Evolutionary conservation across 2,888 invertebrate species (phyloP), one percentile per base, ranked within the genome.

Genomic region (Stomorhina lunata): DNA sequence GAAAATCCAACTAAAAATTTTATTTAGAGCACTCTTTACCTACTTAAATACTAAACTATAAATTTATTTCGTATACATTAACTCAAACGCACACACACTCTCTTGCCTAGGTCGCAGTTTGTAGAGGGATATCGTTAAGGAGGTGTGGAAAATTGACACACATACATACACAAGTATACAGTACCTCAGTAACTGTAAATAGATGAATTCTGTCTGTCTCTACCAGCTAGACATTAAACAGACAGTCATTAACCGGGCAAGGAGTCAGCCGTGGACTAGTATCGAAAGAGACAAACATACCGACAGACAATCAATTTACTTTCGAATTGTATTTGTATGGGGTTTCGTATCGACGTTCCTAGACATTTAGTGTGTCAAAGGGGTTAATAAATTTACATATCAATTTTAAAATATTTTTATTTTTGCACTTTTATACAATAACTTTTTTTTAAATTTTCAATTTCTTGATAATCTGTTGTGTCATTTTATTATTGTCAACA

Each of bases 301-400:
- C 32, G 43, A 34, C 48, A 48, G 48, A 27, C 37, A 53, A 50
- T 48, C 45, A 61, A 68, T 77, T 69, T 50, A 72, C 79, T 79
- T 79, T 72, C 65, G 66, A 72, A 79, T 79, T 79, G 55, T 10
- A 2, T 27, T n/a, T 27, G 12, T 5, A 25, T 48, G 22, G 15
- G 15, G 29, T 55, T 6, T 57, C 29, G 32, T 72, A 25, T 37
- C 3, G n/a, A 27, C 66, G 34, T 66, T 59, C 25, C 66, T 65
- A 79, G 27, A 55, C 15, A 65, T 78, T 50, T 20, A 65, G 65
- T 65, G 71, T 65, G 69, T 66, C 79, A 72, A 71, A 66, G 29
- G 40, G 66, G 72, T 79, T 72, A 72, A 79, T 66, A 59, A 59
- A 66, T 79, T 79, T 72, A 59, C 78, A 79, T 79, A 71, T 43